Evolutionary conservation across 1,140 invertebrate genomes (phyloP).

Genomic region (Thrips palmi): DNA sequence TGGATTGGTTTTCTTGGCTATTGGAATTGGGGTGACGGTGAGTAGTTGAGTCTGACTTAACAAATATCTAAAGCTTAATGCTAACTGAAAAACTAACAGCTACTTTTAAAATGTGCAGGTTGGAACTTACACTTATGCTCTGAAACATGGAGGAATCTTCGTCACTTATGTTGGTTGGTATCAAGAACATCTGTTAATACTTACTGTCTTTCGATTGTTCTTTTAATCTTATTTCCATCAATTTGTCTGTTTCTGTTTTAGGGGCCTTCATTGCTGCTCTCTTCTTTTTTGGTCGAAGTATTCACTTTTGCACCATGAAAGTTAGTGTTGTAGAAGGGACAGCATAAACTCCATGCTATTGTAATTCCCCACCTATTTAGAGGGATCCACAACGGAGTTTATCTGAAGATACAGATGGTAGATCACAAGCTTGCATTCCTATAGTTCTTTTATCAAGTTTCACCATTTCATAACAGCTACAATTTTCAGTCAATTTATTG

Average conservation of each 20-base stretch:
- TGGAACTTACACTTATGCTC: slow-evolving; percentile 31
- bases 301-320: slow-evolving; percentile 82
- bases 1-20: slow-evolving; percentile 46
- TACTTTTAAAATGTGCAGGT: too few species aligned
- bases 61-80: too few species aligned
- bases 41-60: too few species aligned
- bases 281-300: slow-evolving; percentile 51
- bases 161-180: slow-evolving; percentile 58
- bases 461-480: too few species aligned
- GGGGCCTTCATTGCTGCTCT: slow-evolving; percentile 55
- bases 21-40: slow-evolving; percentile 66
- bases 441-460: too few species aligned
- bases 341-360: too few species aligned
- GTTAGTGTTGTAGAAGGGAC: slow-evolving; percentile 70
- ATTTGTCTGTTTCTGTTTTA: slow-evolving; percentile 20
- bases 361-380: too few species aligned
- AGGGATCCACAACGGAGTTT: too few species aligned
- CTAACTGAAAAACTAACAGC: too few species aligned
- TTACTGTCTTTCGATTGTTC: slow-evolving; percentile 9
- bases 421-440: too few species aligned
- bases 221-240: slow-evolving; percentile 6
- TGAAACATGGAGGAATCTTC: slow-evolving; percentile 51
- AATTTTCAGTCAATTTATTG: too few species aligned
- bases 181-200: slow-evolving; percentile 4
- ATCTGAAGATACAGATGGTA: too few species aligned